Percentiles rank a stretch among this genome's conserved stretches.
Conservation (phyloP, 2,797 vertebrate genomes). For the Selene dorsalis region DNA sequence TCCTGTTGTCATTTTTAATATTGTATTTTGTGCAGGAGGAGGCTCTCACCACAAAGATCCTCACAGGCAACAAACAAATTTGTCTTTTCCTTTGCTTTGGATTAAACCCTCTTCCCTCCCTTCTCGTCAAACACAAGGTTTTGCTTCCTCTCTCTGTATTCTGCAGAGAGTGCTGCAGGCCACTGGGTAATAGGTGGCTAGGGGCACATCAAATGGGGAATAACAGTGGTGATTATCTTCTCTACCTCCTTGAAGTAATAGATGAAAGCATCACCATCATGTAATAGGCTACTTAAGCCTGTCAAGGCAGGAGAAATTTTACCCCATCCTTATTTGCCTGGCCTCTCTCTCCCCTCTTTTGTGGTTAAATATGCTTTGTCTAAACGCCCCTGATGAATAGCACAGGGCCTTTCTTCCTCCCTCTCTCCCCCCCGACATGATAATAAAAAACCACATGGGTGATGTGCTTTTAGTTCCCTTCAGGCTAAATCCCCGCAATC, state of each 20-base stretch:
- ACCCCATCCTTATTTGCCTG: conserved; percentile 71
- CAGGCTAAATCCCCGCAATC: conserved; percentile 74
- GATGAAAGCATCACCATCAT: conserved; percentile 82
- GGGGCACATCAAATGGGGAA: conserved; percentile 75
- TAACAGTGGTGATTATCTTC: conserved; percentile 84
- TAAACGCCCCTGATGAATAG: conserved; percentile 70
- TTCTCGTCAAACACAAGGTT: not conserved
- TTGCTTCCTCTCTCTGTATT: conserved; percentile 53
- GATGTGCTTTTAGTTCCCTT: conserved; percentile 70
- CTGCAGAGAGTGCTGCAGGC: conserved; percentile 66
- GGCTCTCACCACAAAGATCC: conserved; percentile 26
- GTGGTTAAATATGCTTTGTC: conserved; percentile 81
- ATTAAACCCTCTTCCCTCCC: conserved; percentile 3
- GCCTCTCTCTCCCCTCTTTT: conserved; percentile 65
- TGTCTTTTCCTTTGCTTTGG: not conserved
- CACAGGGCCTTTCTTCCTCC: conserved; percentile 44
- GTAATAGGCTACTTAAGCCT: conserved; percentile 86
- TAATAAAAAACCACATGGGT: conserved; percentile 61
- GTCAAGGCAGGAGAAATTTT: conserved; percentile 77
- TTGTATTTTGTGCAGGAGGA: conserved; percentile 12
- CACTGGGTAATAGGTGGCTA: conserved; percentile 77
- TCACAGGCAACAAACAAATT: not conserved
- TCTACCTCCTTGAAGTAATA: conserved; percentile 84
- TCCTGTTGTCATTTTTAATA: conserved; percentile 23
- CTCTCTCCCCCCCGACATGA: conserved; percentile 60